Evolutionary conservation across 2,113 vertebrate genomes (phyloP).

Genomic region (Gopherus evgoodei): DNA sequence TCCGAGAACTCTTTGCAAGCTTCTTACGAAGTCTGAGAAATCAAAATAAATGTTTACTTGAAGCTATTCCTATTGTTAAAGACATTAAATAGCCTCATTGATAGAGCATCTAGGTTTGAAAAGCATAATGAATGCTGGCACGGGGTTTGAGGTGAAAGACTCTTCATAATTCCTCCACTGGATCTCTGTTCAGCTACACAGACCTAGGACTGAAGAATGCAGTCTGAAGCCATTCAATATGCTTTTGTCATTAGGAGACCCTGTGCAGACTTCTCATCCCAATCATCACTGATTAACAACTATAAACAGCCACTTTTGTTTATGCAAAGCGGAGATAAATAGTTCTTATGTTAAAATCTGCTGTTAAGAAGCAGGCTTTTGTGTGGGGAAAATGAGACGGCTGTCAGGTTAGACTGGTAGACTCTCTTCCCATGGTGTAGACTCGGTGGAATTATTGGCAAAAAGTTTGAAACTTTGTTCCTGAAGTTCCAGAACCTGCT

Average conservation of each 20-base stretch:
- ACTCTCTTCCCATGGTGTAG: background rate
- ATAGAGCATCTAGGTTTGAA: background rate
- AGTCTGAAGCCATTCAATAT: background rate
- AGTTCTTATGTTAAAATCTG: constrained; percentile 16
- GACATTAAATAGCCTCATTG: background rate
- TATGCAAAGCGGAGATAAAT: background rate
- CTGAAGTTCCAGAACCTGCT: background rate
- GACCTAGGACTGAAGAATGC: background rate
- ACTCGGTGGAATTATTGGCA: background rate
- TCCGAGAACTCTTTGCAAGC: background rate
- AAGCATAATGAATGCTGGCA: background rate
- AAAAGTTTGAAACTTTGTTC: background rate
- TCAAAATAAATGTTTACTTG: background rate
- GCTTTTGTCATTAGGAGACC: constrained; percentile 13
- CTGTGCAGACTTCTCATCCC: background rate
- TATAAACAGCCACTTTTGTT: no score
- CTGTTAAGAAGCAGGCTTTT: background rate
- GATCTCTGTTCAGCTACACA: background rate
- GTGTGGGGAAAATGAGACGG: background rate
- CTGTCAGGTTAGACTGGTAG: background rate
- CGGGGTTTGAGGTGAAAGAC: background rate
- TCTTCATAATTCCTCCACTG: background rate
- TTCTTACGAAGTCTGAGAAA: background rate
- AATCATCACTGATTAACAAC: background rate
- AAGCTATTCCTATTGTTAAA: background rate